A percentile compares a stretch with the other conserved stretches of the same genome.
Conservation (phyloP, 2,113 vertebrate species). For the Polypterus senegalus region DNA sequence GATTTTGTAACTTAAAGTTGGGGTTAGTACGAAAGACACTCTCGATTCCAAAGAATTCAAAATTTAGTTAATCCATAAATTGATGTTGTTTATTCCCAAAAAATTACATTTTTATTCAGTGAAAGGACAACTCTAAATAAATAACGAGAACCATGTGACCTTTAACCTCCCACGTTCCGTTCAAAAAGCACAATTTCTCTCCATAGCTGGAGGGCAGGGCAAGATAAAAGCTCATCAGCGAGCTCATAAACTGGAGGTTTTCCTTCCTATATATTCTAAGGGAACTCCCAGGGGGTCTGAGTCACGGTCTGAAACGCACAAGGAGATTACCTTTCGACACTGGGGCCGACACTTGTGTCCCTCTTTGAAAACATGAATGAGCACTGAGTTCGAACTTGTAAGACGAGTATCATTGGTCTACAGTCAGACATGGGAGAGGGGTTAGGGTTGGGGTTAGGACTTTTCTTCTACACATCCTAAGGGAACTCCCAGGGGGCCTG, state of each 20-base stretch:
- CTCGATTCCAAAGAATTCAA: too few species aligned
- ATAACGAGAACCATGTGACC: slow-evolving; percentile 47
- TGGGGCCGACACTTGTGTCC: neutral
- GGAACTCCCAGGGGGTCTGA: slow-evolving; percentile 5
- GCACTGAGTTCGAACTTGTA: too few species aligned
- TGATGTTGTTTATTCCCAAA: too few species aligned
- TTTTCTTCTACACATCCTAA: slow-evolving; percentile 19
- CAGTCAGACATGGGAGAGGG: too few species aligned
- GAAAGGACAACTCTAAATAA: too few species aligned
- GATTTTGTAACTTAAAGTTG: too few species aligned
- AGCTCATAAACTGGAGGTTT: slow-evolving; percentile 19
- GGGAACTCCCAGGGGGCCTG: slow-evolving; percentile 5
- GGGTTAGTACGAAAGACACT: too few species aligned
- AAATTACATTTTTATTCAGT: too few species aligned
- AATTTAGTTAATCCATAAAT: too few species aligned
- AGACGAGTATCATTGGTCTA: too few species aligned
- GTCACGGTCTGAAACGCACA: slow-evolving; percentile 11
- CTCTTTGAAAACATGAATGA: neutral
- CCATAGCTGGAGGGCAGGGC: slow-evolving; percentile 20
- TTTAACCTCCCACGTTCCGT: slow-evolving; percentile 39
- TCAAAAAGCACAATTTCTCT: slow-evolving; percentile 30
- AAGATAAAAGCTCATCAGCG: slow-evolving; percentile 22
- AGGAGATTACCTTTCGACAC: slow-evolving; percentile 12
- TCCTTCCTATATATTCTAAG: slow-evolving; percentile 19
- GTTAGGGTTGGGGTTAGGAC: neutral